Base-by-base conservation (phyloP, 2,113 vertebrate species). In the Coryphaenoides rupestris region DNA sequence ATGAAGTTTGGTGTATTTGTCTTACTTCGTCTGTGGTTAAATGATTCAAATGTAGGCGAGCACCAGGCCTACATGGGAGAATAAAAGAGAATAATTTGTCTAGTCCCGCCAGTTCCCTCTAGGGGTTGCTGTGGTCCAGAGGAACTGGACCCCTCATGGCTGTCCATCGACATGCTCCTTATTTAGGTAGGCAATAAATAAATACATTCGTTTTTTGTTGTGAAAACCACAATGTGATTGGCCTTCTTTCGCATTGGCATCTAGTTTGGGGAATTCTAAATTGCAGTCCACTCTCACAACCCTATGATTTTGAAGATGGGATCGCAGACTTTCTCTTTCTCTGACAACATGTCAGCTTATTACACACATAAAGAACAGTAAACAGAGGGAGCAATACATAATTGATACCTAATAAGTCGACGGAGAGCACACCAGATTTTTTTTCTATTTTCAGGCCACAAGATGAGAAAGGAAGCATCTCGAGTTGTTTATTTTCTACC, bases 401-500 rank as follows among this genome's bases (percentile, higher is more conserved):
- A 86, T 78, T 86, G 78, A 87, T 77, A 71, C 66, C 72, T 80
- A 82, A 85, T 87, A 86, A 85, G 72, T 84, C 70, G 79, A 67
- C 50, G 65, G 65, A 62, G 76, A 79, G 72, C 60, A 24, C 60
- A 52, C 65, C 15, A 40, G 58, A 75, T 81, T 75, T 60, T 70
- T 66, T 50, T 55, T 68, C 56, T 70, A 65, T 86, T 84, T 83
- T 72, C 56, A 4, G 76, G 65, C 69, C 72, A 80, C 61, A 75
- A 85, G 77, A 69, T 82, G 84, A 83, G 65, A 80, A 77, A 50
- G 49, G 21, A 23, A 80, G 75, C 62, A 65, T 83, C 72, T 66
- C 47, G 78, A 88, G 78, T 87, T 86, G 85, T 87, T 87, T 86
- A 85, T 87, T 87, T 86, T 81, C 70, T 70, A 69, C 69, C 60